Base-by-base conservation (phyloP, 2,113 vertebrate genomes). In the Heterocephalus glaber region DNA sequence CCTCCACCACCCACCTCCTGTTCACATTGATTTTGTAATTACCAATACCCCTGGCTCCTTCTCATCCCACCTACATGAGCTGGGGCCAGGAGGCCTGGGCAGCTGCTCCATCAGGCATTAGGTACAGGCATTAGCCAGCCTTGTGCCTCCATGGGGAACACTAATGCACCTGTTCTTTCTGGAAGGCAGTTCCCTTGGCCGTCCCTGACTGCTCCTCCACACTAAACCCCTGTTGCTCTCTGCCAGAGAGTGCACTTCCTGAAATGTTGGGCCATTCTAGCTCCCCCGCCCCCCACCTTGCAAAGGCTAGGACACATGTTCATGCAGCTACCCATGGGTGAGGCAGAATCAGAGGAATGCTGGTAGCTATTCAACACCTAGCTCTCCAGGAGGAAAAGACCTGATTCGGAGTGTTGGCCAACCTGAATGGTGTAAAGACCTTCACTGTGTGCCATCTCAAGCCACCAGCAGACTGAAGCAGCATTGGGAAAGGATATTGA, bases 141-240 rank as follows among this genome's bases (percentile, higher is more conserved):
- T 60, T 44, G 68, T 60, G 80, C 58, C 79, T 94, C 96, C 49
- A 5, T 7, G 30, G 83, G 92, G 95, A 94, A 33, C 0, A 5
- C 44, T 95, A 96, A 97, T 95, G 89, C 54, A 94, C 95, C 86
- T 95, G 74, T 80, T 95, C 89, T 89, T 93, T 95, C 97, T 94
- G 80, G 82, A 96, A 96, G 83, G 58, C 83, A 84, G 74, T 68
- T 92, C 41, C 84, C 35, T 2, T 9, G 26, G 63, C 85, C 83
- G 86, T 85, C 30, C 54, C 52, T 10, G 12, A 38, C 44, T 38
- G 70, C 8, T 81, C 47, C 49, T 5, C 65, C 20, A 38, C 26
- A 60, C 82, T 11, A 33, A 47, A 49, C 24, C 58, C 61, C 76
- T 26, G 56, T 11, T 20, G 33, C 26, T 68, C 41, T 96, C 72